A percentile compares a stretch with the other conserved stretches of the same genome.
These are phyloP conservation scores for Muschampia plurimacula DNA, from an alignment of 2,888 invertebrate genomes.

Conservation along the genomic window DNA sequence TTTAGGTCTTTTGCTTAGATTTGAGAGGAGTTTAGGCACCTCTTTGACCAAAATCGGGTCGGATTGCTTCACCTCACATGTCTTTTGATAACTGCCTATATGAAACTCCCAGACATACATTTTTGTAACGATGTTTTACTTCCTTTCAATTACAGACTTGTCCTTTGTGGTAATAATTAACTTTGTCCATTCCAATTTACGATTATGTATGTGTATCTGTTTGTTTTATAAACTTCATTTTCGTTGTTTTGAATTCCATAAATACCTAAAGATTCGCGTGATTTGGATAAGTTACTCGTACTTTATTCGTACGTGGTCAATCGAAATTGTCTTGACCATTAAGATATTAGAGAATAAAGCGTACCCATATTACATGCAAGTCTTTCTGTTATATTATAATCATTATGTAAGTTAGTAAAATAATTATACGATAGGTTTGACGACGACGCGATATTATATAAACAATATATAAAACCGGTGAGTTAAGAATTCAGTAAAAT, in stretches of 20 bases:
- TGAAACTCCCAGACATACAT: too few relatives aligned
- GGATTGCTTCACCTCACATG: too few relatives aligned
- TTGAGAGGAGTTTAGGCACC: too few relatives aligned
- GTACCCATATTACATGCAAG: background rate
- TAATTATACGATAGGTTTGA: background rate
- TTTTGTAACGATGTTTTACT: too few relatives aligned
- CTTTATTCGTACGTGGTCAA: background rate
- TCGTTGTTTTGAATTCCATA: background rate
- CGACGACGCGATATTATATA: too few relatives aligned
- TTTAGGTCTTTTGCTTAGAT: too few relatives aligned
- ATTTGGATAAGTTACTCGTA: background rate
- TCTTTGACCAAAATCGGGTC: too few relatives aligned
- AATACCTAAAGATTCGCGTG: background rate
- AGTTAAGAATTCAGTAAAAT: background rate
- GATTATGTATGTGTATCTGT: background rate
- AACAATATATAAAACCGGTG: background rate
- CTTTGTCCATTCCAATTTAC: background rate
- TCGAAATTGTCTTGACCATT: conserved; percentile 4
- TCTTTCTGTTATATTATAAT: background rate
- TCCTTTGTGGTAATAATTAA: too few relatives aligned
- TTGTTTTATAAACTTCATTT: background rate
- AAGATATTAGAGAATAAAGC: conserved; percentile 5
- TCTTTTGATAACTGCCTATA: too few relatives aligned
- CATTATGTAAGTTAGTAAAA: background rate
- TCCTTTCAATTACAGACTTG: too few relatives aligned